Percentiles rank a stretch among this genome's conserved stretches.
Conservation (phyloP, 2,797 vertebrate genomes). For the Pseudochaenichthys georgianus region DNA sequence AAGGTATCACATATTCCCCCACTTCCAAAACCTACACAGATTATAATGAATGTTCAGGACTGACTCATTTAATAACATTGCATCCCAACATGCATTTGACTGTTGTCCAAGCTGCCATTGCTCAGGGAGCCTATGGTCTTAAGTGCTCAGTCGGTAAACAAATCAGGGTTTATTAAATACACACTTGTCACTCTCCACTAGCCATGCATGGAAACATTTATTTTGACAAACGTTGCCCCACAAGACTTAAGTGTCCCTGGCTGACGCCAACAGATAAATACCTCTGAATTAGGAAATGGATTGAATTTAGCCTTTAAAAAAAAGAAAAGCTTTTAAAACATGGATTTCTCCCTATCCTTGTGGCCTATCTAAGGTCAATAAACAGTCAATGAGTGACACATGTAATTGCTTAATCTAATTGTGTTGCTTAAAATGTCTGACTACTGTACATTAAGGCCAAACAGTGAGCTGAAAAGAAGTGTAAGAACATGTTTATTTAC, state of each 20-base stretch:
- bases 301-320: constrained; percentile 78
- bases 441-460: constrained; percentile 80
- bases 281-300: constrained; percentile 84
- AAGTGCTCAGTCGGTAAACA: constrained; percentile 87
- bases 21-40: constrained; percentile 21
- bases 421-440: constrained; percentile 77
- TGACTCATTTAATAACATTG: constrained; percentile 54
- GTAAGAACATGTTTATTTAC: constrained; percentile 55
- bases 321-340: constrained; percentile 81
- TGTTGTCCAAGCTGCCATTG: constrained; percentile 69
- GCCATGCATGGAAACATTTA: constrained; percentile 86
- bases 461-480: constrained; percentile 23
- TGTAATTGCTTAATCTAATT: constrained; percentile 92
- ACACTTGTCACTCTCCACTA: constrained; percentile 83
- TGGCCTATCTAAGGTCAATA: constrained; percentile 92
- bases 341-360: constrained; percentile 86
- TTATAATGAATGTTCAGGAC: constrained; percentile 49
- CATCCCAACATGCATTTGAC: constrained; percentile 73
- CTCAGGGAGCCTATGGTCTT: constrained; percentile 64
- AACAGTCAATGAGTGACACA: constrained; percentile 90
- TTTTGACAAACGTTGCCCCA: constrained; percentile 90
- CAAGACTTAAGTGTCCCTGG: constrained; percentile 82
- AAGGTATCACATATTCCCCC: constrained; percentile 19
- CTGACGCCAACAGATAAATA: constrained; percentile 90
- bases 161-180: constrained; percentile 89